A percentile compares a stretch with the other conserved stretches of the same genome.
phyloP scores from a whole-genome alignment of 2,113 vertebrate species.

The Eptesicus fuscus region DNA sequence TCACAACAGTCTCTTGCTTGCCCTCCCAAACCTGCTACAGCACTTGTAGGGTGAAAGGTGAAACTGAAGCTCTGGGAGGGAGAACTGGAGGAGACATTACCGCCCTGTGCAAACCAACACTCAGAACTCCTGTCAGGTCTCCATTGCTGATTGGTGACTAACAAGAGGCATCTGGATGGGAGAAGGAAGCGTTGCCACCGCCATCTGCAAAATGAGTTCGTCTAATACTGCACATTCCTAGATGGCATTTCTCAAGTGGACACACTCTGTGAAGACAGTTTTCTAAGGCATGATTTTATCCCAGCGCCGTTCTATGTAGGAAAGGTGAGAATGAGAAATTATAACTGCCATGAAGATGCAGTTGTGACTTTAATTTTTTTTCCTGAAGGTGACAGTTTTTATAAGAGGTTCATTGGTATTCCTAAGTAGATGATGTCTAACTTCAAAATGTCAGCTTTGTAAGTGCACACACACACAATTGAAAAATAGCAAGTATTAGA shows the following conservation, averaged over 20 bases:
- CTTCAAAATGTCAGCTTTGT: background rate
- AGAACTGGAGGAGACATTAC: background rate
- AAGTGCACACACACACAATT: background rate
- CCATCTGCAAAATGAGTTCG: background rate
- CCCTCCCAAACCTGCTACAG: background rate
- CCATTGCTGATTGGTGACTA: background rate
- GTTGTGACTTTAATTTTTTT: background rate
- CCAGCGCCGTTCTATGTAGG: background rate
- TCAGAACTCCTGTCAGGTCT: background rate
- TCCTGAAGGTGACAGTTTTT: background rate
- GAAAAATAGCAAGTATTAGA: background rate
- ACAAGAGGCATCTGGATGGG: background rate
- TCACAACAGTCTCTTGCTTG: background rate
- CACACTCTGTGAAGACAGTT: background rate
- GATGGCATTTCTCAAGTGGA: background rate
- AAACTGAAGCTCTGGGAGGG: background rate
- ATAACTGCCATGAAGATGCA: constrained; percentile 1
- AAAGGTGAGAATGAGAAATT: background rate
- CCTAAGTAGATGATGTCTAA: background rate
- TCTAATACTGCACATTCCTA: background rate
- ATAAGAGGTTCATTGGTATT: background rate
- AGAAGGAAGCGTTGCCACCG: background rate
- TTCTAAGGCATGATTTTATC: background rate
- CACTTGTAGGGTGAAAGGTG: background rate
- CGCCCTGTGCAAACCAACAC: background rate